Conservation (phyloP, 2,888 invertebrate genomes). For the Mactromeris polynyma region DNA sequence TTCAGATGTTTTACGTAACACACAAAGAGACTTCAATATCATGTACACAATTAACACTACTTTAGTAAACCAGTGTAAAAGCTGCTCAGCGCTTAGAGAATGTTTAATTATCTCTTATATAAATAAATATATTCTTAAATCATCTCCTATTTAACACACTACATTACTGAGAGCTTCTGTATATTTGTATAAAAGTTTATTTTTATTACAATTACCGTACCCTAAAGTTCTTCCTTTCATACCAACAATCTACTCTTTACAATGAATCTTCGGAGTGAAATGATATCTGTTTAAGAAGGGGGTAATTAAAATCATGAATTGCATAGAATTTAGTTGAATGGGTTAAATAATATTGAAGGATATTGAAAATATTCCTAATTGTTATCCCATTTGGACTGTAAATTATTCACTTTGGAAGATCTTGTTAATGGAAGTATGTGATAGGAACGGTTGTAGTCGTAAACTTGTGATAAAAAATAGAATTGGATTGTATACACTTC, state of each 20-base stretch:
- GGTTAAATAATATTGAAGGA: neutral
- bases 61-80: too few relatives aligned
- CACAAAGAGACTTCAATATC: too few relatives aligned
- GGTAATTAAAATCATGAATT: neutral
- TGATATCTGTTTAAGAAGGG: neutral
- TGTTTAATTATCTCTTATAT: conserved; percentile 1
- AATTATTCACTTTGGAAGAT: neutral
- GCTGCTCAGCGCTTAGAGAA: neutral
- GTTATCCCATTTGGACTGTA: neutral
- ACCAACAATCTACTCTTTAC: neutral
- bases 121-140: neutral
- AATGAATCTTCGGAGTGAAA: neutral
- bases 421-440: neutral
- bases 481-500: neutral
- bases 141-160: neutral
- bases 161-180: neutral
- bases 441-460: too few relatives aligned
- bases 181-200: neutral
- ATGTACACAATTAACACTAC: too few relatives aligned
- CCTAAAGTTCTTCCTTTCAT: neutral
- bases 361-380: neutral
- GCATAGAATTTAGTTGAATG: neutral
- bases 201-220: neutral
- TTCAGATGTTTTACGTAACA: too few relatives aligned
- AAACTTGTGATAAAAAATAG: too few relatives aligned